phyloP scores from a whole-genome alignment of 2,888 invertebrate genomes.

The Diadromus collaris region DNA sequence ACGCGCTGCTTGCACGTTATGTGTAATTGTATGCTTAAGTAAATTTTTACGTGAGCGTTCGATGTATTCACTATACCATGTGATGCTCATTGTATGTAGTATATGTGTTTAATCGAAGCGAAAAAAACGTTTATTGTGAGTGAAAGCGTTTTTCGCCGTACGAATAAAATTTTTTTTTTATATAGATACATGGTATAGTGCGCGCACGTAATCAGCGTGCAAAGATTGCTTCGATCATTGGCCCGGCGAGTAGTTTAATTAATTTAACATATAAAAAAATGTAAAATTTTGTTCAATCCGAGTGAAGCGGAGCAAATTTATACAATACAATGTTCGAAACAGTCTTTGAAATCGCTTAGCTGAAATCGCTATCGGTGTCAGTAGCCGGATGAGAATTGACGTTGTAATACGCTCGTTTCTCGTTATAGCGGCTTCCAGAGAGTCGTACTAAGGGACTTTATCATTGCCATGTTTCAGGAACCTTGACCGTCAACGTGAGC shows the following conservation, averaged over 20 bases:
- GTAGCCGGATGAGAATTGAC: constrained; percentile 50
- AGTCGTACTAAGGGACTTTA: constrained; percentile 52
- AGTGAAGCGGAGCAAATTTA: neutral
- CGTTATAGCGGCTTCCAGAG: constrained; percentile 22
- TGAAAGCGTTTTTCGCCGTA: constrained; percentile 20
- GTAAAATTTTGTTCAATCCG: neutral
- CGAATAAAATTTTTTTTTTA: neutral
- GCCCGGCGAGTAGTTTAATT: neutral
- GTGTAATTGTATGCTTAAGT: constrained; percentile 51
- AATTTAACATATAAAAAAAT: neutral
- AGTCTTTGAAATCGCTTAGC: constrained; percentile 52
- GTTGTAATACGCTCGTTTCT: constrained; percentile 49
- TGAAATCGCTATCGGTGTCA: constrained; percentile 47
- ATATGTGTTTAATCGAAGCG: constrained; percentile 26
- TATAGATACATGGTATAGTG: constrained; percentile 20
- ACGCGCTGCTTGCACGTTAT: constrained; percentile 54
- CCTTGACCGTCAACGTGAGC: constrained; percentile 96
- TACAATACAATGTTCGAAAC: constrained; percentile 41
- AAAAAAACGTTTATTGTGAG: constrained; percentile 24
- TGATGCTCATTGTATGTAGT: neutral
- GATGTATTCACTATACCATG: constrained; percentile 17
- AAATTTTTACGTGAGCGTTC: constrained; percentile 52
- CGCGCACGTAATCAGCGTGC: constrained; percentile 50
- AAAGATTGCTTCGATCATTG: constrained; percentile 54
- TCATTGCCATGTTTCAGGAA: constrained; percentile 86